Evolutionary conservation across 2,888 invertebrate genomes (phyloP).

Genomic region (Pseudanteris insignis): DNA sequence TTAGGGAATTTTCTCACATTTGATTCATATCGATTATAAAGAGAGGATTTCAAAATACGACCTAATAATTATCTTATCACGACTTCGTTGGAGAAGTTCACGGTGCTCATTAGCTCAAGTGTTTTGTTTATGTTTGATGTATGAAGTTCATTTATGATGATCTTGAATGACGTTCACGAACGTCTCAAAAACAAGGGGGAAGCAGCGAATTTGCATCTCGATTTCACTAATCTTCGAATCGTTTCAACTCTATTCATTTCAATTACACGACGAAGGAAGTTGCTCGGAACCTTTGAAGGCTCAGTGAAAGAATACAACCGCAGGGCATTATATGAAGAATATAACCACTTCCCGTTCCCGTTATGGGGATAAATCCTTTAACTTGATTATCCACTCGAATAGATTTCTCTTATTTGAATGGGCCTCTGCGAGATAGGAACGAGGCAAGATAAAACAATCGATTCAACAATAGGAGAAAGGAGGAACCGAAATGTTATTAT

Average conservation of each 20-base stretch:
- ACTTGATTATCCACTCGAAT: conserved; percentile 44
- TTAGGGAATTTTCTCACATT: too few relatives aligned
- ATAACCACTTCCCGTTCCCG: conserved; percentile 41
- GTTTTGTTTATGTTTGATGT: too few relatives aligned
- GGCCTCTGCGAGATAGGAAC: conserved; percentile 21
- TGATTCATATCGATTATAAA: too few relatives aligned
- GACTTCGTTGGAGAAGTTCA: too few relatives aligned
- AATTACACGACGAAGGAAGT: conserved; percentile 40
- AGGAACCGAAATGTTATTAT: conserved; percentile 21
- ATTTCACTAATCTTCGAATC: conserved; percentile 32
- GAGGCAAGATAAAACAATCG: conserved; percentile 32
- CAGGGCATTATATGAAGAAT: conserved; percentile 24
- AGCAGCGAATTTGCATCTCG: conserved; percentile 20
- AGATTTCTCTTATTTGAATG: conserved; percentile 44
- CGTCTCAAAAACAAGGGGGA: too few relatives aligned
- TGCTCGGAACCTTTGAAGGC: conserved; percentile 42
- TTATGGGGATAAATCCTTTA: conserved; percentile 45
- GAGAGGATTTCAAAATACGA: too few relatives aligned
- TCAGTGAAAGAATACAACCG: conserved; percentile 38
- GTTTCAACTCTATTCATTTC: conserved; percentile 39
- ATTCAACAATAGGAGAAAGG: conserved; percentile 40
- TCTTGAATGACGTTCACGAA: too few relatives aligned
- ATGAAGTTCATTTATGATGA: too few relatives aligned
- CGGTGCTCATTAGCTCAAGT: too few relatives aligned
- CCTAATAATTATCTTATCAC: too few relatives aligned